Percentiles rank a stretch among this genome's conserved stretches.
These are phyloP conservation scores for Hetaerina americana DNA, from an alignment of 1,140 invertebrate genomes.

Conservation along the genomic window DNA sequence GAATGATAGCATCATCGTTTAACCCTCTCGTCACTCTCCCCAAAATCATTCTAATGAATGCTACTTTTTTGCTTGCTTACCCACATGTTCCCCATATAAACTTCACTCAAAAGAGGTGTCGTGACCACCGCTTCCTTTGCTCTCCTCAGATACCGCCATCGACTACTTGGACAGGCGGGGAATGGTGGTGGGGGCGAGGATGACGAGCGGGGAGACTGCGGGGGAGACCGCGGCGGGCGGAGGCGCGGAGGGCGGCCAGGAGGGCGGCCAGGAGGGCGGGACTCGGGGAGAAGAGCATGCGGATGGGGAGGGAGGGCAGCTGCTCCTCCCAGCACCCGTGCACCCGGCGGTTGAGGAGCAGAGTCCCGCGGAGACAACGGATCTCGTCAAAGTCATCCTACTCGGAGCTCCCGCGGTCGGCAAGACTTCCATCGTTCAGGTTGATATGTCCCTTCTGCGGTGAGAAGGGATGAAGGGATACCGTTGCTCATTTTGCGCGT, in stretches of 20 bases:
- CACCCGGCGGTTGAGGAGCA: background rate
- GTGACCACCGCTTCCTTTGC: background rate
- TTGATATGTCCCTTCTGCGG: no score
- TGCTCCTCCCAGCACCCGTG: background rate
- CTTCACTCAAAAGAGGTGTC: no score
- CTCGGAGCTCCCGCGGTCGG: constrained; percentile 63
- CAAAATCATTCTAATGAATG: no score
- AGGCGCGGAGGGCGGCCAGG: background rate
- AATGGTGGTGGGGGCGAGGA: background rate
- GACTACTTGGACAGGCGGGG: background rate
- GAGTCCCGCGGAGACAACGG: background rate
- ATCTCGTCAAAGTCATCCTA: constrained; percentile 58
- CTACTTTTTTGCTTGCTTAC: no score
- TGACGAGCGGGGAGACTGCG: background rate
- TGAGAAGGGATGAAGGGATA: no score
- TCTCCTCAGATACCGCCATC: background rate
- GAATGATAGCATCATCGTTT: no score
- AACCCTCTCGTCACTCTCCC: no score
- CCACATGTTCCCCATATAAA: no score
- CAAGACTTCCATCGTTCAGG: constrained; percentile 70
- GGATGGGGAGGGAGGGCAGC: background rate
- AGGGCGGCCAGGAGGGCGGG: background rate
- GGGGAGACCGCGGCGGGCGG: background rate
- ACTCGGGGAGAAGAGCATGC: background rate
- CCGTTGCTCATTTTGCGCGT: no score